A percentile compares a stretch with the other conserved stretches of the same genome.
Conservation (phyloP, 2,888 invertebrate species). For the Barypeithes pellucidus region DNA sequence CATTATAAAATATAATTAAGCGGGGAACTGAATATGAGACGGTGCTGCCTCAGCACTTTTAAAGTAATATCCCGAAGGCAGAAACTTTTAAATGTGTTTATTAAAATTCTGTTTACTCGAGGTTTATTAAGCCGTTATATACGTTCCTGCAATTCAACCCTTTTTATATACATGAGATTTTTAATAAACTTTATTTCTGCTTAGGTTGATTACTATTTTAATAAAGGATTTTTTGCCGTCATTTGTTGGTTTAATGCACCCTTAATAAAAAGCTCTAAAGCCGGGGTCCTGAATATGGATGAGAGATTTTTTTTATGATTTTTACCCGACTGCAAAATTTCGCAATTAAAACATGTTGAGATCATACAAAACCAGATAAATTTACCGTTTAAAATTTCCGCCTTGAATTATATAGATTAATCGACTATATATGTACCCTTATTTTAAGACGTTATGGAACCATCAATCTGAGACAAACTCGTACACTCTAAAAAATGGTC, state of each 20-base stretch:
- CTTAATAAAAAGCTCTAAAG: background rate
- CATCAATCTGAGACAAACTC: no score
- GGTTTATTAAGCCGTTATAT: constrained; percentile 34
- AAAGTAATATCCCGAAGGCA: constrained; percentile 29
- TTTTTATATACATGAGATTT: constrained; percentile 16
- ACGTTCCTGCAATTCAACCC: constrained; percentile 13
- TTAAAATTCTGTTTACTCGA: constrained; percentile 44
- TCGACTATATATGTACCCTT: no score
- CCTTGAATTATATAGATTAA: no score
- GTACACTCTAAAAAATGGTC: no score
- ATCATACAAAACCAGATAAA: no score
- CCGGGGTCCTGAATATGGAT: background rate
- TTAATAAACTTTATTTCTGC: constrained; percentile 18
- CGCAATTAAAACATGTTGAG: no score
- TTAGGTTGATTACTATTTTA: constrained; percentile 6
- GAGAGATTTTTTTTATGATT: background rate
- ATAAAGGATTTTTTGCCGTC: constrained; percentile 10
- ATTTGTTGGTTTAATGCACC: background rate
- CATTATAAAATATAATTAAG: constrained; percentile 34
- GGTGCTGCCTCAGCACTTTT: constrained; percentile 35
- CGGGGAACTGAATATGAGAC: constrained; percentile 29
- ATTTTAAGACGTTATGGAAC: no score
- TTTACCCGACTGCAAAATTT: no score
- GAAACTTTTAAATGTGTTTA: constrained; percentile 44
- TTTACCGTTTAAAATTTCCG: no score